Evolutionary conservation across 2,113 vertebrate species (phyloP), one percentile per base, ranked within the genome.

Genomic region (Lophotis ruficrista): DNA sequence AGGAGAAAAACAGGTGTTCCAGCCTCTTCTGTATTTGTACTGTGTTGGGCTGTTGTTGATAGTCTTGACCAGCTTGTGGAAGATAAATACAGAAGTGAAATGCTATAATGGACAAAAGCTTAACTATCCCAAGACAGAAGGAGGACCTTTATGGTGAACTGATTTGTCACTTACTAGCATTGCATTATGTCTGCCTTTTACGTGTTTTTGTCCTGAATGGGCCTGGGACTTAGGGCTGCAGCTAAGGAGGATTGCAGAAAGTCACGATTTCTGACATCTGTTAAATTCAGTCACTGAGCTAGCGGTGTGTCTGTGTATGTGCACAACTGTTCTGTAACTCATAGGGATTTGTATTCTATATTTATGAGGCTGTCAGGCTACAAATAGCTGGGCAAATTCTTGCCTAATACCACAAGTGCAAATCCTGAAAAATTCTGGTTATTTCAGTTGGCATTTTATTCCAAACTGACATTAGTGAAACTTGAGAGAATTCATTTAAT

Each of bases 191-290:
- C 75, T 95, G 37, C 83, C 37, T 65, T 60, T 7, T 2, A 5
- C 0, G 1, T 35, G 7, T 13, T 69, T 83, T 47, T 0, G 0
- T 70, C 25, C 45, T 19, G 24, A 23, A 17, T 54, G n/a, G 28
- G 31, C 13, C 54, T 77, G 71, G 19, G 12, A 22, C 25, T 73
- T 50, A 14, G 23, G 37, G 23, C 37, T 70, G 15, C 41, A 30
- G 41, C 14, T 86, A 2, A 35, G 16, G 37, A 78, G 64, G 33
- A 13, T 14, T 93, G 72, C 72, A 90, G 94, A 61, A 80, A 80
- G 56, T 64, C 57, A 31, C 1, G 1, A 6, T 60, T 81, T 54
- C 47, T 70, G 51, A 31, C 83, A 43, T 77, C 51, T 90, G 51
- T 31, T 90, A 21, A 43, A 14, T 45, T 65, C 37, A 45, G 79